Evolutionary conservation across 1,140 invertebrate species (phyloP).

Genomic region (Drosophila sp.): DNA sequence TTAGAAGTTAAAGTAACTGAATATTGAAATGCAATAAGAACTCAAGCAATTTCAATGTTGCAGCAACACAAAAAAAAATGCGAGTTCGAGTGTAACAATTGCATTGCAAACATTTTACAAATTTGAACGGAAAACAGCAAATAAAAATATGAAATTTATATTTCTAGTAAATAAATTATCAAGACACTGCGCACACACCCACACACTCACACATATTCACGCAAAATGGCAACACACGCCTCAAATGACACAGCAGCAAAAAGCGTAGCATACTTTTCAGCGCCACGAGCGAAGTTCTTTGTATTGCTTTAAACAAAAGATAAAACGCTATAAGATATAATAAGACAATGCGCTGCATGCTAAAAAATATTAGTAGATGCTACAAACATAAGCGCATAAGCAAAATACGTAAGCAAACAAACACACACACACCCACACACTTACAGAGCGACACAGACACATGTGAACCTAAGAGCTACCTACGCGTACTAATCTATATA

Average conservation of each 20-base stretch:
- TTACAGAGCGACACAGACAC: conserved; percentile 33
- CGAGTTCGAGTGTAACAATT: conserved; percentile 1
- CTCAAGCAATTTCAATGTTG: conserved; percentile 18
- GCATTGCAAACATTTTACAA: conserved; percentile 2
- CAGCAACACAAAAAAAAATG: conserved; percentile 10
- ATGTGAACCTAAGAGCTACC: conserved; percentile 77
- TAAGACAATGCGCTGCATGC: conserved; percentile 32
- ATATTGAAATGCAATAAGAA: conserved; percentile 6
- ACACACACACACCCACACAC: conserved; percentile 15
- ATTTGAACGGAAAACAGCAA: conserved; percentile 14
- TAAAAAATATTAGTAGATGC: conserved; percentile 28
- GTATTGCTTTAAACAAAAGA: conserved; percentile 22
- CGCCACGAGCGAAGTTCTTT: conserved; percentile 36
- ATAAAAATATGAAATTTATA: conserved; percentile 55
- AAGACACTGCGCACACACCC: conserved; percentile 47
- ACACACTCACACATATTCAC: conserved; percentile 12
- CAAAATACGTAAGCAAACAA: conserved; percentile 53
- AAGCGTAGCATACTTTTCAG: conserved; percentile 54
- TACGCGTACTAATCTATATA: conserved; percentile 80
- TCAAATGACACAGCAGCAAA: conserved; percentile 4
- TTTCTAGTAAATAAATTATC: conserved; percentile 76
- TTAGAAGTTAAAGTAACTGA: conserved; percentile 35
- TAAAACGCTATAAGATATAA: conserved; percentile 5
- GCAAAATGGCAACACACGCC: background rate
- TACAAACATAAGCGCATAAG: conserved; percentile 23